These are phyloP conservation scores for Pedicia rivosa DNA, from an alignment of 2,888 invertebrate species.

Conservation along the genomic window DNA sequence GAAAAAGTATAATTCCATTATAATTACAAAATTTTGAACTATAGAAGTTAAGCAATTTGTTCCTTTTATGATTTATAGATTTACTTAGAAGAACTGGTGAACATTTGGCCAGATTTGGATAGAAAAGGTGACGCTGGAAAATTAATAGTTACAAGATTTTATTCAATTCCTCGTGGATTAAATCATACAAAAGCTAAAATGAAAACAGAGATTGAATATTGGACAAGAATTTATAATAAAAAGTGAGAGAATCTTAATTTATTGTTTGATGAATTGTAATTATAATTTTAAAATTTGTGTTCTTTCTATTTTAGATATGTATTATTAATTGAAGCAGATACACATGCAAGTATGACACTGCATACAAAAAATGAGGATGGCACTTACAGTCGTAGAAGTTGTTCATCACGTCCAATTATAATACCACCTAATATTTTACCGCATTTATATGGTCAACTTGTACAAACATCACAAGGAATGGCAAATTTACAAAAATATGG, in stretches of 20 bases:
- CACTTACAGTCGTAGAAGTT: constrained; percentile 49
- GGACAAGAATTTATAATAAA: constrained; percentile 59
- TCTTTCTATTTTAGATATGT: constrained; percentile 48
- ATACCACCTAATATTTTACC: constrained; percentile 36
- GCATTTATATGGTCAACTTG: constrained; percentile 74
- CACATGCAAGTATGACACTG: constrained; percentile 74
- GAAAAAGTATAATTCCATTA: constrained; percentile 47
- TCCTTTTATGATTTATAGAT: constrained; percentile 30
- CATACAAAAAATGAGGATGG: constrained; percentile 69
- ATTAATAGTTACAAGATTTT: constrained; percentile 55
- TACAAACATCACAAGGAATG: constrained; percentile 42
- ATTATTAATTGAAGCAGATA: constrained; percentile 71
- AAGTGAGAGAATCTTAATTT: too few relatives aligned
- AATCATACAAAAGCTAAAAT: constrained; percentile 47
- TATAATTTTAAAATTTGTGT: neutral
- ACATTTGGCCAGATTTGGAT: constrained; percentile 49
- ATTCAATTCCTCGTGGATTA: constrained; percentile 56
- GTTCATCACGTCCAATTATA: constrained; percentile 38
- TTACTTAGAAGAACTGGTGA: constrained; percentile 59
- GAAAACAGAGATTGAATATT: constrained; percentile 57
- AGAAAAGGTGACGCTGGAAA: constrained; percentile 65
- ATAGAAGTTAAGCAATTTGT: constrained; percentile 1
- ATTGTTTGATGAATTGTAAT: constrained; percentile 7
- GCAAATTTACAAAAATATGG: constrained; percentile 24
- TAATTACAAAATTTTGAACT: constrained; percentile 1